Evolutionary conservation across 2,888 invertebrate genomes (phyloP), one percentile per base, ranked within the genome.

Genomic region (Pecten maximus): DNA sequence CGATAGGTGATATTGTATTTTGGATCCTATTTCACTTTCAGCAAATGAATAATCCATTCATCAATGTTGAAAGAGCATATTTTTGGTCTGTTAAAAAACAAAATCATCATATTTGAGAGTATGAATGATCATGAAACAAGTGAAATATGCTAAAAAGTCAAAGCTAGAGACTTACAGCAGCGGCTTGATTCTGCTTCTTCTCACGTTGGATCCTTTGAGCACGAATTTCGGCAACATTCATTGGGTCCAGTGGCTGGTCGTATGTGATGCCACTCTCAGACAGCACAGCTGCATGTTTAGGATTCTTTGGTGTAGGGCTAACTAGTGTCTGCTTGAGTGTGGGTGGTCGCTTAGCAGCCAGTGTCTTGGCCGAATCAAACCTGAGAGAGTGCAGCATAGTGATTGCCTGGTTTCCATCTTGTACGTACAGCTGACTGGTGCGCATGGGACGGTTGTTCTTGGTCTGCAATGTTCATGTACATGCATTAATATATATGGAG

Each of bases 131-230:
- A 87, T 28, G 35, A 8, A 86, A 86, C 6, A 23, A 39, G 39
- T 39, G 39, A 87, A 35, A 87, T 87, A 40, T 39, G 28, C n/a
- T 1, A 48, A 35, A 88, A 16, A 23, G 16, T 44, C 23, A 39
- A 8, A 74, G 23, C 35, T 19, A 28, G n/a, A 16, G 48, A 92
- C 93, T 92, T 90, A 94, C 94, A 74, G 94, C 93, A 16, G 93
- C 93, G 40, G 92, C 92, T 89, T 93, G 93, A 88, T 91, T 93
- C 87, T 94, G 94, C 90, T 96, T 96, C 92, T 96, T 96, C 91
- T 96, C 99, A 95, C 98, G 98, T 19, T 98, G 98, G 93, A 99
- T 98, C 94, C 99, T 98, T 95, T 99, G 99, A 28, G 98, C 98
- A 95, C 98, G 97, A 44, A 95, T 95, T 87, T 95, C 95, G 0